Conservation (phyloP, 2,797 vertebrate genomes). For the Coreius guichenoti region DNA sequence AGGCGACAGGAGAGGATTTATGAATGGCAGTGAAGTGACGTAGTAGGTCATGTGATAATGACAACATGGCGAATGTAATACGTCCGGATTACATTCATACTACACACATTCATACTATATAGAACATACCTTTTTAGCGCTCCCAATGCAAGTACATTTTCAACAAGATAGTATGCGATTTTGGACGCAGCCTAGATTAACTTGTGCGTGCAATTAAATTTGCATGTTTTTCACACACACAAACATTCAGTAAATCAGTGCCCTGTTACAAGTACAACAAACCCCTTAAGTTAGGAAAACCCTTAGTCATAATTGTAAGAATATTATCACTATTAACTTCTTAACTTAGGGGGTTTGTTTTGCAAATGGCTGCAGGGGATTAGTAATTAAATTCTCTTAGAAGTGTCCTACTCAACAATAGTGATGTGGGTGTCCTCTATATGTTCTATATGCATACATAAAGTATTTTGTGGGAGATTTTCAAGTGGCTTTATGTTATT, state of each 20-base stretch:
- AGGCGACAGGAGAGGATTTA: too few relatives aligned
- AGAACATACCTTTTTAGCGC: too few relatives aligned
- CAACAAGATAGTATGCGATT: too few relatives aligned
- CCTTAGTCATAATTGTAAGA: background rate
- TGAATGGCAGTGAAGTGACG: too few relatives aligned
- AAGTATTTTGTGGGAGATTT: background rate
- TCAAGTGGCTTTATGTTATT: background rate
- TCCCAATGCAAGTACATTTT: too few relatives aligned
- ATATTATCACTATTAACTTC: background rate
- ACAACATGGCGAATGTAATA: too few relatives aligned
- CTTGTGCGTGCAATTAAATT: background rate
- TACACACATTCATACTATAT: too few relatives aligned
- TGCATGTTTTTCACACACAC: background rate
- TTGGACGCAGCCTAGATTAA: background rate
- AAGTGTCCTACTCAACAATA: background rate
- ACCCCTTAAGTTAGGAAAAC: background rate
- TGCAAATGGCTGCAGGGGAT: background rate
- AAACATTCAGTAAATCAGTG: background rate
- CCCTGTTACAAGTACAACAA: background rate
- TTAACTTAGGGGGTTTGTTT: background rate
- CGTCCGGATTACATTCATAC: too few relatives aligned
- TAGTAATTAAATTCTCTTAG: background rate
- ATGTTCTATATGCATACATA: background rate
- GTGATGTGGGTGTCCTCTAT: slow-evolving; percentile 9
- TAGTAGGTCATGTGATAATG: too few relatives aligned